Percentiles rank a stretch among this genome's conserved stretches.
Conservation (phyloP, 35 echinoderm and acorn worm genomes). For the Lytechinus variegatus region DNA sequence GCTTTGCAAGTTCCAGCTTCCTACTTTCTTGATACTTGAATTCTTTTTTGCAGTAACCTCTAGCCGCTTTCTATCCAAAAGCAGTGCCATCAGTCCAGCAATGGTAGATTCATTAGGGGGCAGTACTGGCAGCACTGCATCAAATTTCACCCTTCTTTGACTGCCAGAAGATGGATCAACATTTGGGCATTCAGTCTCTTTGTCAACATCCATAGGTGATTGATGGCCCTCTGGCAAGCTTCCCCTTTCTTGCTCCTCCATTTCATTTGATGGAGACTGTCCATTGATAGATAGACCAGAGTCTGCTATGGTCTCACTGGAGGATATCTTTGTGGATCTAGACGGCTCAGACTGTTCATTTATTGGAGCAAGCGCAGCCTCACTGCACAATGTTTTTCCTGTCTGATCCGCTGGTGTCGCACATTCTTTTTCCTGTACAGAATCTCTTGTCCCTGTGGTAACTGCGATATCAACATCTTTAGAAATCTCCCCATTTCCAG, state of each 20-base stretch:
- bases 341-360: no score
- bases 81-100: not conserved
- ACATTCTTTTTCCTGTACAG: not conserved
- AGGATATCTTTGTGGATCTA: no score
- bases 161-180: not conserved
- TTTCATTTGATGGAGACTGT: not conserved
- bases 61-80: constrained; percentile 24
- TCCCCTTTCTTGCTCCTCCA: not conserved
- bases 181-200: not conserved
- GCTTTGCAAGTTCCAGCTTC: not conserved
- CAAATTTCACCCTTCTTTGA: not conserved
- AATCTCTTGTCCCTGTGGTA: not conserved
- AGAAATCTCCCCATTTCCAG: not conserved
- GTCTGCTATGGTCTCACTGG: no score
- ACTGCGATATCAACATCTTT: not conserved
- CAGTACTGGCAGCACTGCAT: not conserved
- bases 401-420: not conserved
- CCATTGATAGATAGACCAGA: not conserved
- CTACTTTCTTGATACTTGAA: not conserved
- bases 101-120: constrained; percentile 19
- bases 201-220: not conserved
- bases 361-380: not conserved
- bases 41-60: not conserved
- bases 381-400: not conserved
- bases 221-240: not conserved